Evolutionary conservation across 2,113 vertebrate species (phyloP).

Genomic region (Corythoichthys haematopterus): DNA sequence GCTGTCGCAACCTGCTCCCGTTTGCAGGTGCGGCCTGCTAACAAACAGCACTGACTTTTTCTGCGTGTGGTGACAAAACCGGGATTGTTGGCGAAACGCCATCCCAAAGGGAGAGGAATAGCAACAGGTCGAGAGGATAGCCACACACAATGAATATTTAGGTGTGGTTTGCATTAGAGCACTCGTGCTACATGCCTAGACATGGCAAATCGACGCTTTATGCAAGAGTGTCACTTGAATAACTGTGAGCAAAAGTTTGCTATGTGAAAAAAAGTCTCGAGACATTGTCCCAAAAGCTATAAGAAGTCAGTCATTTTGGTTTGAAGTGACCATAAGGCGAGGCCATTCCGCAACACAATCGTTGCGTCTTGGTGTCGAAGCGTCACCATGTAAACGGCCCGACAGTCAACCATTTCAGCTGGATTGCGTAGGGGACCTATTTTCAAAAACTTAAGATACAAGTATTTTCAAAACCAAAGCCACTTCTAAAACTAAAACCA

Average conservation of each 20-base stretch:
- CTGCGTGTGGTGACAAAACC: conserved; percentile 59
- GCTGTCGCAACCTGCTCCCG: conserved; percentile 49
- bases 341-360: too few relatives aligned
- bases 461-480: too few relatives aligned
- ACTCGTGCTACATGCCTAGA: conserved; percentile 19
- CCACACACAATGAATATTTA: conserved; percentile 5
- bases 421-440: too few relatives aligned
- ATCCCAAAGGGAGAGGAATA: conserved; percentile 12
- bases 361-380: too few relatives aligned
- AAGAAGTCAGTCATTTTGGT: too few relatives aligned
- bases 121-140: conserved; percentile 10
- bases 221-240: not conserved
- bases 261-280: not conserved
- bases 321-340: too few relatives aligned
- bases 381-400: too few relatives aligned
- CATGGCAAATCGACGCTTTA: conserved; percentile 8
- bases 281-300: not conserved
- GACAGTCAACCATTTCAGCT: not conserved
- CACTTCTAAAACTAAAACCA: too few relatives aligned
- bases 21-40: conserved; percentile 52
- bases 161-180: conserved; percentile 36
- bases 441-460: too few relatives aligned
- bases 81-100: conserved; percentile 40
- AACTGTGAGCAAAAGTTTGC: not conserved
- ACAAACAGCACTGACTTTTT: conserved; percentile 16